These are phyloP conservation scores for Hermaeophaga mercurialis DNA, from an alignment of 2,888 invertebrate species.

Conservation along the genomic window DNA sequence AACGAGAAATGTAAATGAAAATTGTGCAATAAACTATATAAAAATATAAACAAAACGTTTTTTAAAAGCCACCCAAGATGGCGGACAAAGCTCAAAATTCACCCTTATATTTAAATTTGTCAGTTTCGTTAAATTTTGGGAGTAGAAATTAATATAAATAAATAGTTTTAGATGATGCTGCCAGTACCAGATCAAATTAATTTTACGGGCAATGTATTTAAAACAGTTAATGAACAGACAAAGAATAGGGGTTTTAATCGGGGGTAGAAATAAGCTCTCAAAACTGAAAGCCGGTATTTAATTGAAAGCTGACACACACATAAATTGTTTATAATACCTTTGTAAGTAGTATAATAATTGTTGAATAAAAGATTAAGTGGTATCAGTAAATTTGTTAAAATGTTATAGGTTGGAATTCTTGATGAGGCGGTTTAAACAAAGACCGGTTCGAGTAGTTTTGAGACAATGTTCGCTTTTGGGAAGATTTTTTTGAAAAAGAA, in stretches of 20 bases:
- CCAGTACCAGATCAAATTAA: conserved; percentile 3
- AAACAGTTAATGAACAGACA: conserved; percentile 5
- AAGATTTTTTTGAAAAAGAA: conserved; percentile 4
- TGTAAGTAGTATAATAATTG: not conserved
- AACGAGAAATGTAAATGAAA: not conserved
- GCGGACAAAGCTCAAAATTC: conserved; percentile 22
- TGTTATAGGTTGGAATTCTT: not conserved
- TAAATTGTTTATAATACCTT: not conserved
- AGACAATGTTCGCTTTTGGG: conserved; percentile 6
- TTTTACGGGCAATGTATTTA: conserved; percentile 12
- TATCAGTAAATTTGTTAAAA: conserved; percentile 2
- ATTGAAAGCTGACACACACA: not conserved
- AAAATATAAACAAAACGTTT: conserved; percentile 2
- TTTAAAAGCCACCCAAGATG: conserved; percentile 20
- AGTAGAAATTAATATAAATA: not conserved
- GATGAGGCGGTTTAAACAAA: conserved; percentile 4
- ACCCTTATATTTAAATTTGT: conserved; percentile 10
- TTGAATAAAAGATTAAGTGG: conserved; percentile 6
- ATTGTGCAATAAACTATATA: not conserved
- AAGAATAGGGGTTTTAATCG: conserved; percentile 5
- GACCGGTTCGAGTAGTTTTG: conserved; percentile 7
- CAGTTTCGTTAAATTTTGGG: not conserved
- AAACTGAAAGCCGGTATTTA: not conserved
- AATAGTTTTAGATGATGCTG: not conserved
- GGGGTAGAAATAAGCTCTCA: conserved; percentile 20